Evolutionary conservation across 2,888 invertebrate species (phyloP), one percentile per base, ranked within the genome.

Genomic region (Steinernema carpocapsae): DNA sequence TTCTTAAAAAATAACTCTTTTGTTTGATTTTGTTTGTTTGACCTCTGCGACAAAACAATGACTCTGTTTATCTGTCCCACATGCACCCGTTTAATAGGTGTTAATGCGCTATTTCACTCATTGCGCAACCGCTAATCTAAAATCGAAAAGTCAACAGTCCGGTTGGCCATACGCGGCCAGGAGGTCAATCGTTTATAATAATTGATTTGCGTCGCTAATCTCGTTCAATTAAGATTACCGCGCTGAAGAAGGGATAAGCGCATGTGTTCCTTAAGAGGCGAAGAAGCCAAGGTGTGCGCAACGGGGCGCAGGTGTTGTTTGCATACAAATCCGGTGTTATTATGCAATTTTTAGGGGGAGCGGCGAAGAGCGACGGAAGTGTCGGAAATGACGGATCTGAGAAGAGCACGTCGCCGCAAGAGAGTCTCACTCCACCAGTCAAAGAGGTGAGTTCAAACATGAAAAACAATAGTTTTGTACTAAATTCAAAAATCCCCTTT

Each of bases 171-270:
- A 64, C 64, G 64, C 37, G 14, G 26, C 32, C 7, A 10, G 22
- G 22, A 64, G 64, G 64, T 64, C 64, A 64, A 64, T 64, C 64
- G 64, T 32, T 64, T 32, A 64, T 64, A 64, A 64, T 64, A 64
- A 64, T 64, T 64, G 64, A 64, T 64, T 64, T 32, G 64, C 24
- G 26, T 17, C 64, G 64, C 64, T 64, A 64, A 64, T 64, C 64
- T n/a, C 64, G 37, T 64, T 64, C 64, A 64, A 64, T 64, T 64
- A 64, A 29, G 64, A 37, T 48, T 37, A 37, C 37, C 37, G 37
- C 37, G 10, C 7, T 32, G 1, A n/a, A 22, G 19, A 6, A 32
- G 3, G 64, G 64, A 64, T 64, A 29, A 64, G 64, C 64, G 64
- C 17, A 17, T 26, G 22, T 56, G 56, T 56, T 64, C 17, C 64